Conservation (phyloP, 1,140 invertebrate genomes). For the Phortica variegata region DNA sequence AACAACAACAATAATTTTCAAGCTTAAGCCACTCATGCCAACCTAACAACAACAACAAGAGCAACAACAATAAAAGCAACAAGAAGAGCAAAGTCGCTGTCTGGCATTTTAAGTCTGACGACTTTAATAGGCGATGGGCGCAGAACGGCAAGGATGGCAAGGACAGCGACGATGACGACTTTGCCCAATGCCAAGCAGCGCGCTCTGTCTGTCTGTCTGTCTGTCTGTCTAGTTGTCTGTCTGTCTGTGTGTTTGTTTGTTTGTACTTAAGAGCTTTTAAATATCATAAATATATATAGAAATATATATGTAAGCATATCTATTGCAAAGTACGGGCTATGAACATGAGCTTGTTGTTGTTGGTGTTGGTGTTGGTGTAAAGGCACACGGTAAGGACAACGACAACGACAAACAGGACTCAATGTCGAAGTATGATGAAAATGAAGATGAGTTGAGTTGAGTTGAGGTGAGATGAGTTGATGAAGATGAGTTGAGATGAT, state of each 20-base stretch:
- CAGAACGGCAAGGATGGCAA: conserved; percentile 44
- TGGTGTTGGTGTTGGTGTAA: too few relatives aligned
- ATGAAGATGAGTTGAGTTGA: too few relatives aligned
- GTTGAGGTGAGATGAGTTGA: too few relatives aligned
- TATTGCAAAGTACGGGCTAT: too few relatives aligned
- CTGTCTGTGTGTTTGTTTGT: conserved; percentile 27
- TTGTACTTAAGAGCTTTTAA: conserved; percentile 55
- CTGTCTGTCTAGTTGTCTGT: conserved; percentile 26
- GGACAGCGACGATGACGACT: not conserved
- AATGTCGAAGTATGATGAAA: too few relatives aligned
- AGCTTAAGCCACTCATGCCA: conserved; percentile 50
- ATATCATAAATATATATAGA: conserved; percentile 56
- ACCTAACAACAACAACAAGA: not conserved
- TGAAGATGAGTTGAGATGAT: too few relatives aligned
- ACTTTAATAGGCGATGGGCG: conserved; percentile 24
- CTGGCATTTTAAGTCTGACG: conserved; percentile 39
- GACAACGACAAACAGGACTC: too few relatives aligned
- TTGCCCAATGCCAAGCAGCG: not conserved
- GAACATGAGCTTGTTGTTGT: too few relatives aligned
- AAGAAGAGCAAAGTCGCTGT: conserved; percentile 13
- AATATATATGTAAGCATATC: too few relatives aligned
- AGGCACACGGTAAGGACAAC: too few relatives aligned
- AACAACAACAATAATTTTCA: conserved; percentile 56
- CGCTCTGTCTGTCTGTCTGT: not conserved
- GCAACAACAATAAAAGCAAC: not conserved